These are phyloP conservation scores for Nomada ruficornis DNA, from an alignment of 2,888 invertebrate genomes.

Conservation along the genomic window DNA sequence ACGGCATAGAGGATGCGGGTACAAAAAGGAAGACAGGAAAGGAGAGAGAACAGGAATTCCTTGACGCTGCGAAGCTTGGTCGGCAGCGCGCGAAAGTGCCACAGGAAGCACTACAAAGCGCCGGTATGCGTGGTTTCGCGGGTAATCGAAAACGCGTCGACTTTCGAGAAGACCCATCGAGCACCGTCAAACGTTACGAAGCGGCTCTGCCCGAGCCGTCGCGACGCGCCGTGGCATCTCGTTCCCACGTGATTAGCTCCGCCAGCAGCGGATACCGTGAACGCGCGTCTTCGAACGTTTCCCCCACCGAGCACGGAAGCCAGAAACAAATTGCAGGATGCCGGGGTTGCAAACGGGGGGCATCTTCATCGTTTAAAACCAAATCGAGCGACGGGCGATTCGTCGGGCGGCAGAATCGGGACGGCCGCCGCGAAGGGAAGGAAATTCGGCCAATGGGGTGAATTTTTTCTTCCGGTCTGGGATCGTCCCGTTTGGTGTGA, in stretches of 20 bases:
- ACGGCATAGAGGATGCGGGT: background rate
- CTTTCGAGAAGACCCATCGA: conserved; percentile 69
- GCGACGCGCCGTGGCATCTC: background rate
- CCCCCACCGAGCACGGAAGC: too few species aligned
- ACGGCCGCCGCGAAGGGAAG: background rate
- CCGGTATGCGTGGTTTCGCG: conserved; percentile 75
- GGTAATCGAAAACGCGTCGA: conserved; percentile 75
- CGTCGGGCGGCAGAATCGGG: background rate
- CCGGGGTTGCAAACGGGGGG: too few species aligned
- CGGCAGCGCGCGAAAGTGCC: conserved; percentile 34
- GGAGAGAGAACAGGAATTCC: conserved; percentile 27
- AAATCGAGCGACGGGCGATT: background rate
- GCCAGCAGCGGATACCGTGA: background rate
- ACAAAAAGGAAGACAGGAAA: background rate
- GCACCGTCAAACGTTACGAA: conserved; percentile 33
- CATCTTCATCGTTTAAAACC: background rate
- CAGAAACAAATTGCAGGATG: too few species aligned
- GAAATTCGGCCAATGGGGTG: too few species aligned
- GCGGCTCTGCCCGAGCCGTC: background rate
- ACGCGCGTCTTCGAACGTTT: too few species aligned
- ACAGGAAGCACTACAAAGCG: conserved; percentile 71
- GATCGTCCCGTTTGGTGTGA: background rate
- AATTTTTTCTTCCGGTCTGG: too few species aligned
- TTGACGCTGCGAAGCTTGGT: background rate
- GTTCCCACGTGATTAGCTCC: conserved; percentile 54